phyloP scores from a whole-genome alignment of 2,888 invertebrate genomes.

The Leucophenga montana region DNA sequence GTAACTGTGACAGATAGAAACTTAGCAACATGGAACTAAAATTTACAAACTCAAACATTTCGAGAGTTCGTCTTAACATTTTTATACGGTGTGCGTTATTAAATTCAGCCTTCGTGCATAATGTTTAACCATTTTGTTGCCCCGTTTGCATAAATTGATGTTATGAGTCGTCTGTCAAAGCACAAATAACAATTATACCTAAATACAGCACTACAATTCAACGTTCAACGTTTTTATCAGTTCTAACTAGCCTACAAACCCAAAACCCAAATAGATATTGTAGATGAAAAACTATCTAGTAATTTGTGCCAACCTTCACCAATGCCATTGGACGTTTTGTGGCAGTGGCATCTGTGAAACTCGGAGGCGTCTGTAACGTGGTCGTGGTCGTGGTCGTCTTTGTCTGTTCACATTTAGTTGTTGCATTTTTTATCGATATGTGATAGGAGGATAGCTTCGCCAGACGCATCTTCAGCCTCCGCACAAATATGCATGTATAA shows the following conservation, averaged over 20 bases:
- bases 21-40: too few relatives aligned
- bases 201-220: not conserved
- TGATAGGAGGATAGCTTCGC: conserved; percentile 67
- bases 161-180: not conserved
- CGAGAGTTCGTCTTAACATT: too few relatives aligned
- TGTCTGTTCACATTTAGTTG: conserved; percentile 58
- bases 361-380: conserved; percentile 46
- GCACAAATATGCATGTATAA: too few relatives aligned
- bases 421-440: conserved; percentile 66
- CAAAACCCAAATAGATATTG: not conserved
- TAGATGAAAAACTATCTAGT: not conserved
- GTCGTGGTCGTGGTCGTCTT: conserved; percentile 31
- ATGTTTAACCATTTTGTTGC: too few relatives aligned
- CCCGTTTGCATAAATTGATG: too few relatives aligned
- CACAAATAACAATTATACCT: not conserved
- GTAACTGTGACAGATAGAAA: too few relatives aligned
- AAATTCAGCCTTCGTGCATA: too few relatives aligned
- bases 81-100: too few relatives aligned
- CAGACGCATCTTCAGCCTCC: conserved; percentile 65
- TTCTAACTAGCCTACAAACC: not conserved
- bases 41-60: too few relatives aligned
- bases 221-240: too few relatives aligned
- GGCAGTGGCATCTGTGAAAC: conserved; percentile 1
- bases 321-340: conserved; percentile 39
- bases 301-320: conserved; percentile 42